These are phyloP conservation scores for Myotis myotis DNA, from an alignment of 2,797 vertebrate species.

Conservation along the genomic window DNA sequence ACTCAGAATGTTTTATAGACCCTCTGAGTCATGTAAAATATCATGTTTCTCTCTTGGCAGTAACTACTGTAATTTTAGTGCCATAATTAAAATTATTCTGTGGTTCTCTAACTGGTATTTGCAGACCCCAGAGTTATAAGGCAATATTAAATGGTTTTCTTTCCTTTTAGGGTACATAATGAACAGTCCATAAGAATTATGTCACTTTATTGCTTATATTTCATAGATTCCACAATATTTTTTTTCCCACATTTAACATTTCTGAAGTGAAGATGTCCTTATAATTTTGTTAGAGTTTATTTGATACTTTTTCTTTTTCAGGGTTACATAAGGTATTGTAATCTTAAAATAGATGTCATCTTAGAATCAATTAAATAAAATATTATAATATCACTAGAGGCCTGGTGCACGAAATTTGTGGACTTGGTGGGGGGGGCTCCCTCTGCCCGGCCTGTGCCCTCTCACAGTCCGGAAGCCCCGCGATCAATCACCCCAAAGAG, in stretches of 20 bases:
- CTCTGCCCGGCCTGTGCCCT: too few relatives aligned
- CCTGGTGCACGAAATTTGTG: too few relatives aligned
- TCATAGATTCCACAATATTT: not conserved
- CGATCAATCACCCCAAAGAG: too few relatives aligned
- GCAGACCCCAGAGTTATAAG: not conserved
- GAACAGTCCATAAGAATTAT: not conserved
- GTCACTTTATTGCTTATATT: not conserved
- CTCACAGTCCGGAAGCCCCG: too few relatives aligned
- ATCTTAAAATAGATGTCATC: not conserved
- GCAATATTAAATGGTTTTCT: not conserved
- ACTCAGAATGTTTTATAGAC: not conserved
- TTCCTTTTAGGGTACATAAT: not conserved
- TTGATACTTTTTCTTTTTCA: constrained; percentile 10
- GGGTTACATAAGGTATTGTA: not conserved
- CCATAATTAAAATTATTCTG: not conserved
- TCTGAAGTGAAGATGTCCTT: not conserved
- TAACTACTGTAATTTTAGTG: constrained; percentile 5
- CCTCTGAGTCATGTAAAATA: not conserved
- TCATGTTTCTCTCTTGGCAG: not conserved
- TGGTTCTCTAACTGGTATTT: not conserved
- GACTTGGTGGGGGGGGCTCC: too few relatives aligned
- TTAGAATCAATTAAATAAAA: constrained; percentile 30
- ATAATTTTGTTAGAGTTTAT: not conserved
- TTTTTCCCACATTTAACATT: not conserved
- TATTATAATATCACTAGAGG: not conserved